A percentile compares a stretch with the other conserved stretches of the same genome.
phyloP scores from a whole-genome alignment of 2,888 invertebrate species.

The Acanthosoma haemorrhoidale region DNA sequence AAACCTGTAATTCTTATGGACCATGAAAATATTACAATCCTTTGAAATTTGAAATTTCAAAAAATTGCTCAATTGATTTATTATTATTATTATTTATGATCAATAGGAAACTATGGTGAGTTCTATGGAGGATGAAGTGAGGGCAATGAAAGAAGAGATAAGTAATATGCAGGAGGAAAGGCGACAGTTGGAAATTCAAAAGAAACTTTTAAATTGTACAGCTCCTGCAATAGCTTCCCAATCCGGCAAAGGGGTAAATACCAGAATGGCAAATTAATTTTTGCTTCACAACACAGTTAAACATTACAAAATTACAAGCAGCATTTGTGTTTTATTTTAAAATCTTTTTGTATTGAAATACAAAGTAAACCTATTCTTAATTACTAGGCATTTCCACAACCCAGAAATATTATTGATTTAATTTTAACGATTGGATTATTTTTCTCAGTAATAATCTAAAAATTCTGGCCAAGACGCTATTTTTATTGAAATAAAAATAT shows the following conservation, averaged over 20 bases:
- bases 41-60: too few relatives aligned
- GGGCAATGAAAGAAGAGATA: slow-evolving; percentile 52
- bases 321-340: too few relatives aligned
- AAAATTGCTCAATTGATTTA: too few relatives aligned
- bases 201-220: slow-evolving; percentile 44
- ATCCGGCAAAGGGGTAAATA: slow-evolving; percentile 12
- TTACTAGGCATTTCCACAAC: too few relatives aligned
- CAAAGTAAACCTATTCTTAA: background rate
- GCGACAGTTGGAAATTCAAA: slow-evolving; percentile 50
- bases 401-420: too few relatives aligned
- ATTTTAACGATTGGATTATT: too few relatives aligned
- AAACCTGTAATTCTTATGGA: too few relatives aligned
- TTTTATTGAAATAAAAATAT: too few relatives aligned
- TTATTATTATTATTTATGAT: too few relatives aligned
- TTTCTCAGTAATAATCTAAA: too few relatives aligned
- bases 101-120: slow-evolving; percentile 59
- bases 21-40: too few relatives aligned
- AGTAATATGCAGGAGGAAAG: slow-evolving; percentile 51
- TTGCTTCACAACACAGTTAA: background rate
- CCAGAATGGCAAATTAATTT: background rate
- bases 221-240: slow-evolving; percentile 15
- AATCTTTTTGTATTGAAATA: background rate
- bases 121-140: slow-evolving; percentile 57
- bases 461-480: too few relatives aligned
- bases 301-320: background rate